Evolutionary conservation across 2,888 invertebrate species (phyloP), one percentile per base, ranked within the genome.

Genomic region (Coelinius sp.): DNA sequence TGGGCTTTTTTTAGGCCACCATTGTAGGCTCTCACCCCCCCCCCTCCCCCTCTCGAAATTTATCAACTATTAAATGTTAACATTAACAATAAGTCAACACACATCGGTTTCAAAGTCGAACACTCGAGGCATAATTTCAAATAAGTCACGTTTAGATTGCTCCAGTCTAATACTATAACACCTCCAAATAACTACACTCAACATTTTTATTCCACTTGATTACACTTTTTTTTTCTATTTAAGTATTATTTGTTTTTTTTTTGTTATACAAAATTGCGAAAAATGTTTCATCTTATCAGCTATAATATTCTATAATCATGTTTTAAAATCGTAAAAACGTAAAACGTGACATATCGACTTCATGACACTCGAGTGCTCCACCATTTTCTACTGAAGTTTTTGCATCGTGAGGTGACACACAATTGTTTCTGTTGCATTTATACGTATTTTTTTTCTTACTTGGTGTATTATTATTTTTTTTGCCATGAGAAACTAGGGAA

Each of bases 241-340:
- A 31, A 35, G 17, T 31, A 59, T 59, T 59, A 59, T 20, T 49
- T 38, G 53, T 67, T 53, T 68, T 71, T n/a, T n/a, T 70, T 67
- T 76, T 75, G 73, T 73, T 73, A 75, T 77, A 77, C 75, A 75
- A 77, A 77, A 77, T 77, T 77, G 75, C 77, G 76, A 77, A 77
- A 77, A 76, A 76, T 73, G 64, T 76, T 70, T 74, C 56, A 66
- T 74, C 76, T 76, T 77, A 77, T 69, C 70, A 69, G 68, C 75
- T 76, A 75, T 73, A 73, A 63, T 63, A 73, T 65, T 66, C 73
- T 64, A 73, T 49, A 71, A 70, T 74, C 71, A 71, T 76, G 53
- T 71, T 70, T 22, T 53, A 65, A 56, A 59, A 68, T 59, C 72
- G 70, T 68, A 49, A 63, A 63, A 63, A 63, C 41, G 38, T 63